These are phyloP conservation scores for Mycteria americana DNA, from an alignment of 2,797 vertebrate species.

Conservation along the genomic window DNA sequence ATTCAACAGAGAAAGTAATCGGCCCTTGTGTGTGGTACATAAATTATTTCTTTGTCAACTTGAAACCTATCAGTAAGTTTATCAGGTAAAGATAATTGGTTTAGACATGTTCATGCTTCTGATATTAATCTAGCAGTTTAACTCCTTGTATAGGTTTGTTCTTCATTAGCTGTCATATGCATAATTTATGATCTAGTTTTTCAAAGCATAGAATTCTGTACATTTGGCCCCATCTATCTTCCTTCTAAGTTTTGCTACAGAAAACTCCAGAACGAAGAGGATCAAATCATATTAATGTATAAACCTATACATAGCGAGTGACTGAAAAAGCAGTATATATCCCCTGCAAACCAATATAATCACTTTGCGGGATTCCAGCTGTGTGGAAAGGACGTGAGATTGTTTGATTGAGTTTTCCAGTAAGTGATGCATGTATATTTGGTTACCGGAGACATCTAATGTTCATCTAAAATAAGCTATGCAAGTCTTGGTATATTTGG, in stretches of 20 bases:
- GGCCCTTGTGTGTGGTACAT: neutral
- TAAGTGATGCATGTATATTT: neutral
- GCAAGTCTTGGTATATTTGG: neutral
- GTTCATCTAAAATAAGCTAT: neutral
- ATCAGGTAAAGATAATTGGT: neutral
- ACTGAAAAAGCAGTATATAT: neutral
- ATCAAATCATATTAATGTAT: neutral
- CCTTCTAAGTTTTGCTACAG: neutral
- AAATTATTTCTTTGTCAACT: neutral
- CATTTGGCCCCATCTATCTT: neutral
- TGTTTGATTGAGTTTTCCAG: neutral
- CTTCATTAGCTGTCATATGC: neutral
- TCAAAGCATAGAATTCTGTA: neutral
- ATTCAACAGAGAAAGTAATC: conserved; percentile 38
- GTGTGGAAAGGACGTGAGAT: neutral
- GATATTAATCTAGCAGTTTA: neutral
- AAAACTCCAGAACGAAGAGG: neutral
- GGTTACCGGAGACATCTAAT: neutral
- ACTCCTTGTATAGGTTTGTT: neutral
- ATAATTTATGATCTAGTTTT: conserved; percentile 30
- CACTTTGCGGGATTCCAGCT: neutral
- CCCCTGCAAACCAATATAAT: neutral
- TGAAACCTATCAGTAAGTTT: conserved; percentile 14
- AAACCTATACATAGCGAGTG: neutral
- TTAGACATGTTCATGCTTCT: neutral